phyloP scores from a whole-genome alignment of 2,113 vertebrate genomes.

The Natator depressus region DNA sequence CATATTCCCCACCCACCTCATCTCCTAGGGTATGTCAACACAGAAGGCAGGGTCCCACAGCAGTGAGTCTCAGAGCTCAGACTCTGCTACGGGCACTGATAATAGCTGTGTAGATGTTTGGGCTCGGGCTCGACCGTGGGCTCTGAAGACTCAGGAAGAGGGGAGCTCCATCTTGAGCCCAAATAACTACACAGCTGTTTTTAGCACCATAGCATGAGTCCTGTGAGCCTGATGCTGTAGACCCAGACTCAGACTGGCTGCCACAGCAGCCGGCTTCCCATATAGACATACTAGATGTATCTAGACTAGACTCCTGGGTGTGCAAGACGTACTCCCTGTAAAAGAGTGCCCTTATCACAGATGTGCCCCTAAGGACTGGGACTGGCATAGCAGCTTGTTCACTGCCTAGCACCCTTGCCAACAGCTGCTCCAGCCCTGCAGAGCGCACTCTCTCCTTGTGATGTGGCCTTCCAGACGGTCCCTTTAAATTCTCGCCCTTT shows the following conservation, averaged over 20 bases:
- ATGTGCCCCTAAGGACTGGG: background rate
- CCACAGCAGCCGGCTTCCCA: background rate
- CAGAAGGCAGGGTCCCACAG: accelerated
- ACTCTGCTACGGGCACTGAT: background rate
- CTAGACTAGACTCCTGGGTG: too few species aligned
- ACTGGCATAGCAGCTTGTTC: background rate
- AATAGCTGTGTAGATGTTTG: background rate
- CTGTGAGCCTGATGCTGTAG: background rate
- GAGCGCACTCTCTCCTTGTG: background rate
- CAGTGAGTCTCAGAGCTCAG: too few species aligned
- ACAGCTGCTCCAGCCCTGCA: background rate
- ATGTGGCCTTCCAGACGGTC: background rate
- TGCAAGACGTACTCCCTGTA: background rate
- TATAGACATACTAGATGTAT: background rate
- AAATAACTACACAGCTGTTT: background rate
- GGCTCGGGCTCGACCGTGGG: background rate
- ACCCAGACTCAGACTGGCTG: background rate
- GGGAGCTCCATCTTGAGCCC: background rate
- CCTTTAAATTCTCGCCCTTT: background rate
- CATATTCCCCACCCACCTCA: background rate
- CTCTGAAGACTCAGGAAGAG: background rate
- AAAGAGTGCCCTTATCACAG: background rate
- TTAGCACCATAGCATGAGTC: background rate
- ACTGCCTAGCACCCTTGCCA: background rate
- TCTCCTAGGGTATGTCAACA: background rate